Base-by-base conservation (phyloP, 1,140 invertebrate genomes). In the Ctenoplectra terminalis region DNA sequence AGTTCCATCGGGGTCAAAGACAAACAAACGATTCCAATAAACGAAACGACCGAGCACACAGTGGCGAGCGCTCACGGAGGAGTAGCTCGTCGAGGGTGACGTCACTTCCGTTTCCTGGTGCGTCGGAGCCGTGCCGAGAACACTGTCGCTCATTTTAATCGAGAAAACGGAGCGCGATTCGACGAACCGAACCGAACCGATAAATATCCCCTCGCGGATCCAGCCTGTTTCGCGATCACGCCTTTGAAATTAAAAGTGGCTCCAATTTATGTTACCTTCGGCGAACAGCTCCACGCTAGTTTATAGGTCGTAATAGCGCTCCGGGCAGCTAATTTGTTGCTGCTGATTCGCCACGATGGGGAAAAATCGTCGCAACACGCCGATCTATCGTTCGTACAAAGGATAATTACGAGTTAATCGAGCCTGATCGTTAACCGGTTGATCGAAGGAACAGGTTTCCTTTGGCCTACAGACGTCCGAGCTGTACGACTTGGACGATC, bases 91-190 rank as follows among this genome's bases (percentile, higher is more conserved):
- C 70, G 61, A 48, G 48, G 37, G 63, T 90, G 90, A 90, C 89
- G 90, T 90, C 90, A 90, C 85, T 90, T 90, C 89, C 90, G 90
- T 90, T 90, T 90, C 89, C 90, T 87, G 88, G 85, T 88, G 82
- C 81, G 72, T 31, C 54, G 52, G 40, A 50, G 37, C 54, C 61
- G 26, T 29, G 50, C 56, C 71, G 50, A 50, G 78, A 71, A 82
- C 78, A 84, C 73, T 69, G 88, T 81, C 88, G 87, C 73, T 87
- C 83, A 89, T 90, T 87, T 90, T 86, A 90, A 90, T 90, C 83
- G 87, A 40, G 40, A 40, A 9, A 40, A 40, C 40, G 50, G 63
- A 66, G 43, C 66, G 50, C 64, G 71, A 80, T 80, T 77, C 85
- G 83, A 66, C 70, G 70, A 75, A 61, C 37, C 31, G 6, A n/a